Evolutionary conservation across 2,797 vertebrate species (phyloP), one percentile per base, ranked within the genome.

Genomic region (Tachyglossus aculeatus): DNA sequence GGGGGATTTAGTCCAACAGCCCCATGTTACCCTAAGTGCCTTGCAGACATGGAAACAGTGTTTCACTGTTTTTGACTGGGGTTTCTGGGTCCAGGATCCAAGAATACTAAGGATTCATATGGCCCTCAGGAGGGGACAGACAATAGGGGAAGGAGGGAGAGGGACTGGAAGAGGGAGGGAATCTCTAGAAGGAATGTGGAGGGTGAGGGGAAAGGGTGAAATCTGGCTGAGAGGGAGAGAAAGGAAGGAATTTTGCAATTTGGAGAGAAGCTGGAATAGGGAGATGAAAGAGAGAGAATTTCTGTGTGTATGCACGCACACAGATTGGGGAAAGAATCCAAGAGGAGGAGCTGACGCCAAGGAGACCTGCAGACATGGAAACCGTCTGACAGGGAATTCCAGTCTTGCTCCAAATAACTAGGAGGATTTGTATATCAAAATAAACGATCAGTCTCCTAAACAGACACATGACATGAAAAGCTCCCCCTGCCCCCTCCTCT

Each of bases 71-170:
- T 5, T 13, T 18, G 22, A 7, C 4, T 25, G 22, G 59, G 63
- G 31, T 62, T 75, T 73, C 56, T 34, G 50, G 41, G 33, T 19
- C 18, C 48, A 69, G 4, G 37, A 39, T 67, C 63, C 47, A 51
- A 58, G 58, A 73, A 75, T 61, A 14, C 27, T 70, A 47, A 43
- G 38, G 56, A 39, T 68, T 44, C 27, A 27, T 51, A 43, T 22
- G 4, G 48, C 39, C 57, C 57, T 60, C 19, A 72, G 6, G 27
- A 32, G 47, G 27, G 47, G 53, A 41, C 51, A 27, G 37, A 34
- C 3, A 13, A n/a, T n/a, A 22, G 51, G 22, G 32, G 12, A 6
- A 18, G 51, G 11, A 14, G 31, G 18, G 27, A 33, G 69, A 39
- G 33, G 18, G 37, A 5, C 41, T 34, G 34, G 24, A 22, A 7